These are phyloP conservation scores for Trilocha varians DNA, from an alignment of 2,888 invertebrate species.

Conservation along the genomic window DNA sequence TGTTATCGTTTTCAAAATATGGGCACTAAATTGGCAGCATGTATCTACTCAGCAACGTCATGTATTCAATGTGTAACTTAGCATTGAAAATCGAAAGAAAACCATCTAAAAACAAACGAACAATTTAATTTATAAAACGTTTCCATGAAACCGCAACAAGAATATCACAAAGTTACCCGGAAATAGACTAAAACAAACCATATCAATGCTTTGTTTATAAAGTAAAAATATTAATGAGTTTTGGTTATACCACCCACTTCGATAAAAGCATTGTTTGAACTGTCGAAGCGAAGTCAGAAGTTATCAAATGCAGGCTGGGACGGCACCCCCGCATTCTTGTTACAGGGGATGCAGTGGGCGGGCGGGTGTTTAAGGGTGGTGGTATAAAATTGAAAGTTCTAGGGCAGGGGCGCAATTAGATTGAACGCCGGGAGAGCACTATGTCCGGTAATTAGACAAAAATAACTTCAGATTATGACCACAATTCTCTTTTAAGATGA, in stretches of 20 bases:
- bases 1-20: too few relatives aligned
- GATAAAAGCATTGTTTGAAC: slow-evolving; percentile 11
- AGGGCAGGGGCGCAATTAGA: slow-evolving; percentile 34
- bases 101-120: neutral
- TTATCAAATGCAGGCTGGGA: slow-evolving; percentile 20
- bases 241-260: slow-evolving; percentile 4
- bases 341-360: slow-evolving; percentile 13
- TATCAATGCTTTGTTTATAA: slow-evolving; percentile 5
- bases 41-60: too few relatives aligned
- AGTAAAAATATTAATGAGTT: slow-evolving; percentile 5
- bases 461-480: slow-evolving; percentile 5
- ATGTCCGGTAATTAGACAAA: slow-evolving; percentile 28
- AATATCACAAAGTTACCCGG: neutral
- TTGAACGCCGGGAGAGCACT: slow-evolving; percentile 22
- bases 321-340: slow-evolving; percentile 19
- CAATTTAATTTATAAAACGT: neutral
- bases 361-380: slow-evolving; percentile 10
- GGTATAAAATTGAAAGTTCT: slow-evolving; percentile 33
- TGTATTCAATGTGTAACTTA: too few relatives aligned
- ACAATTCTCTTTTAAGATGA: neutral
- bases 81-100: too few relatives aligned
- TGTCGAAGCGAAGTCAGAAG: slow-evolving; percentile 21
- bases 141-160: neutral
- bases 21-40: too few relatives aligned
- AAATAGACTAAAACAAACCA: neutral